Percentiles rank a stretch among this genome's conserved stretches.
These are phyloP conservation scores for Sminthopsis crassicaudata DNA, from an alignment of 2,113 vertebrate species.

Conservation along the genomic window DNA sequence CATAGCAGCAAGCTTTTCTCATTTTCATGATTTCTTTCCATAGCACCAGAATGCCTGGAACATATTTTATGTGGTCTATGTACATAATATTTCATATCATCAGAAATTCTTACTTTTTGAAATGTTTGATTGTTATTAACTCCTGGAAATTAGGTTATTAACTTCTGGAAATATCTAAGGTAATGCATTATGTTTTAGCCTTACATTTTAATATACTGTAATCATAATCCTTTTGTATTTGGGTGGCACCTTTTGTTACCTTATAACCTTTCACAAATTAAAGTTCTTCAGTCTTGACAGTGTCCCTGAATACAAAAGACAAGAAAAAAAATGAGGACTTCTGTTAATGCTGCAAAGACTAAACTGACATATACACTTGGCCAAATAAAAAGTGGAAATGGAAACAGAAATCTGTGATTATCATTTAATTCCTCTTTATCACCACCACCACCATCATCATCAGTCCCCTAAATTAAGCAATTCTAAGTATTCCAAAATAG, in stretches of 20 bases:
- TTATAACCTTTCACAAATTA: not conserved
- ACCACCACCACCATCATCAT: not conserved
- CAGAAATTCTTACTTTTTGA: constrained; percentile 54
- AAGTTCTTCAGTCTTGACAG: constrained; percentile 57
- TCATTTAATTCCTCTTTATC: constrained; percentile 26
- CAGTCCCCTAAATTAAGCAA: not conserved
- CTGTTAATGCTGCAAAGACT: constrained; percentile 20
- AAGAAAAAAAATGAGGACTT: constrained; percentile 43
- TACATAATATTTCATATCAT: constrained; percentile 31
- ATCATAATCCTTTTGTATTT: constrained; percentile 55
- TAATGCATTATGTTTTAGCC: constrained; percentile 51
- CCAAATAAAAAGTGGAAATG: constrained; percentile 40
- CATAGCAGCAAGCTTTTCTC: constrained; percentile 1
- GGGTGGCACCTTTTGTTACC: constrained; percentile 46
- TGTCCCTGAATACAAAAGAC: constrained; percentile 59
- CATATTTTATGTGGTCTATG: constrained; percentile 21
- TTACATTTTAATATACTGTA: constrained; percentile 69
- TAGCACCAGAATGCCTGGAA: not conserved
- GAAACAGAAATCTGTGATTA: constrained; percentile 32
- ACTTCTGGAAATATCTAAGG: constrained; percentile 64
- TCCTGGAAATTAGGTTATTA: constrained; percentile 63
- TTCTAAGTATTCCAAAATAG: not conserved
- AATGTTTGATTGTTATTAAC: constrained; percentile 63
- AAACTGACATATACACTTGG: constrained; percentile 39
- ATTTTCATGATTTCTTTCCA: constrained; percentile 31